Conservation (phyloP, 2,888 invertebrate species). For the Drosophila tanythrix region DNA sequence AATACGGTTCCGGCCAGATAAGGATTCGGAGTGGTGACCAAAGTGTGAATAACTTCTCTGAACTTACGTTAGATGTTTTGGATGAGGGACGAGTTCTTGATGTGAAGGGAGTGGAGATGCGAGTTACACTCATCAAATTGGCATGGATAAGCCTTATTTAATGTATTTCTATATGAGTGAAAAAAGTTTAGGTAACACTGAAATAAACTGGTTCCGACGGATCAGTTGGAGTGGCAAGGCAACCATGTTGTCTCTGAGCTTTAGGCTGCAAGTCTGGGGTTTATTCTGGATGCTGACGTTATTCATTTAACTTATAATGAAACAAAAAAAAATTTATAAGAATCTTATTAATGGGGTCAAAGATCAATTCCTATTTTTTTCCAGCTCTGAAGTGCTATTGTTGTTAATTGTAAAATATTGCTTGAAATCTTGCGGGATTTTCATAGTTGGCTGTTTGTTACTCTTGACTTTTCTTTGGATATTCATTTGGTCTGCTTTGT, state of each 20-base stretch:
- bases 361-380: not conserved
- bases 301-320: too few relatives aligned
- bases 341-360: not conserved
- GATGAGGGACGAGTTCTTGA: not conserved
- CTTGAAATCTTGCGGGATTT: not conserved
- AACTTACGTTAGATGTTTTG: conserved; percentile 30
- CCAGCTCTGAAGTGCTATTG: not conserved
- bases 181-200: not conserved
- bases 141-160: not conserved
- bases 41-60: conserved; percentile 8
- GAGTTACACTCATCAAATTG: conserved; percentile 26
- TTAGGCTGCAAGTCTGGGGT: not conserved
- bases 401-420: not conserved
- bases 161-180: conserved; percentile 46
- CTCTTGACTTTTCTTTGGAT: conserved; percentile 1
- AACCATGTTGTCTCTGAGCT: not conserved
- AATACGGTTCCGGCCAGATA: conserved; percentile 20
- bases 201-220: conserved; percentile 31
- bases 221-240: conserved; percentile 20
- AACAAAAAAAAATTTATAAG: too few relatives aligned
- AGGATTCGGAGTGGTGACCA: conserved; percentile 11
- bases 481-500: conserved; percentile 7
- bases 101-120: not conserved
- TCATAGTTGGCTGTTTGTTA: not conserved
- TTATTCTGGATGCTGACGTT: not conserved